These are phyloP conservation scores for Zaprionus obscuricornis DNA, from an alignment of 2,888 invertebrate genomes.

Conservation along the genomic window DNA sequence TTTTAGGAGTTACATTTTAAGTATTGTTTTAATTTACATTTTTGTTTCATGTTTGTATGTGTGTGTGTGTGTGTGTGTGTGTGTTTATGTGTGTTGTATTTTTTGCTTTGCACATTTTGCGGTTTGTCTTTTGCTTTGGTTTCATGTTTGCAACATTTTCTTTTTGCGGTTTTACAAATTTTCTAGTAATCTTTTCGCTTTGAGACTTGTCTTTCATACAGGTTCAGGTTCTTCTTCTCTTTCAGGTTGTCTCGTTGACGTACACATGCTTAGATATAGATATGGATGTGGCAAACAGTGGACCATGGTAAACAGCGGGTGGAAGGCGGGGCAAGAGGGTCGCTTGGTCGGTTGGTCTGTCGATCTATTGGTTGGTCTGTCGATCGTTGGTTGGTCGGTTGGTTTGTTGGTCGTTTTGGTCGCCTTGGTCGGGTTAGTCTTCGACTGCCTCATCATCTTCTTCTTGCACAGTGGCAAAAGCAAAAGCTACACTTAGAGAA, in stretches of 20 bases:
- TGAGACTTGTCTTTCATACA: conserved; percentile 65
- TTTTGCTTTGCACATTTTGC: conserved; percentile 58
- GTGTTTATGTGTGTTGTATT: conserved; percentile 7
- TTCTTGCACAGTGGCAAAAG: conserved; percentile 57
- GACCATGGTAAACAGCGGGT: no score
- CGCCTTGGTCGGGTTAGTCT: conserved; percentile 49
- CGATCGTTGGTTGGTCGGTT: conserved; percentile 39
- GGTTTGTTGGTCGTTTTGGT: conserved; percentile 38
- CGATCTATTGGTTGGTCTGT: conserved; percentile 39
- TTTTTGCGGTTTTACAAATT: conserved; percentile 71
- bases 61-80: conserved; percentile 20
- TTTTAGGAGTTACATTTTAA: conserved; percentile 63
- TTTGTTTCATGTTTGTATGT: conserved; percentile 7
- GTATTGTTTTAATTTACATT: conserved; percentile 70
- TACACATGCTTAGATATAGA: conserved; percentile 73
- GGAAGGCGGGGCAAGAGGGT: conserved; percentile 55
- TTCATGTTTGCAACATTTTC: conserved; percentile 70
- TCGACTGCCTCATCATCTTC: conserved; percentile 51
- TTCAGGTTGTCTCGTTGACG: conserved; percentile 40
- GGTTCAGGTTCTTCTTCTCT: conserved; percentile 51
- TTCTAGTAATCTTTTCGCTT: conserved; percentile 60
- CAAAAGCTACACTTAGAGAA: conserved; percentile 17
- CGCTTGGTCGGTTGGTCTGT: conserved; percentile 39
- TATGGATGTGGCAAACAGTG: conserved; percentile 66
- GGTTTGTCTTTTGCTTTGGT: no score